These are phyloP conservation scores for Druon quercuslanigerum DNA, from an alignment of 1,140 invertebrate species.

Conservation along the genomic window DNA sequence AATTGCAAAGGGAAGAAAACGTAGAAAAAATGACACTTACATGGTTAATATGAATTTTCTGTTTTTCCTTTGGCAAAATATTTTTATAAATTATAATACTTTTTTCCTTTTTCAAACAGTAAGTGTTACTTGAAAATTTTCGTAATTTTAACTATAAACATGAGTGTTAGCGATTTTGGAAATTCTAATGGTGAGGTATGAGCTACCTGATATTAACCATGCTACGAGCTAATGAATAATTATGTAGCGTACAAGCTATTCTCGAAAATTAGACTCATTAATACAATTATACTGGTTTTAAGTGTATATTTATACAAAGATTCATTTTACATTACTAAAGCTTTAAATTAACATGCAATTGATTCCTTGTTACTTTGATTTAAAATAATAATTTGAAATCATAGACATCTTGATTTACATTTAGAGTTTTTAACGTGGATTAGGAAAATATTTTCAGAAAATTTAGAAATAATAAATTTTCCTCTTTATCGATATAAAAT, in stretches of 20 bases:
- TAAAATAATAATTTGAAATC: too few species aligned
- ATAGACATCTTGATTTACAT: too few species aligned
- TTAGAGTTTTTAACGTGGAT: too few species aligned
- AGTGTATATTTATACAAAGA: not conserved
- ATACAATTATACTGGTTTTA: not conserved
- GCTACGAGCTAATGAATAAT: slow-evolving; percentile 17
- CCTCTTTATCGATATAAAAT: not conserved
- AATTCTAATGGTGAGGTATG: slow-evolving; percentile 13
- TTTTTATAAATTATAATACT: too few species aligned
- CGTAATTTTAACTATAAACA: not conserved
- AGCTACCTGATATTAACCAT: not conserved
- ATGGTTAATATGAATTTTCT: too few species aligned
- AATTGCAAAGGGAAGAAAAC: too few species aligned
- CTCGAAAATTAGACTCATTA: slow-evolving; percentile 11
- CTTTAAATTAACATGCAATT: not conserved
- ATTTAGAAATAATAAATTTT: not conserved
- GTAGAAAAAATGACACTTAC: too few species aligned
- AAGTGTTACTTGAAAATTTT: not conserved
- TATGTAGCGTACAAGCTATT: not conserved
- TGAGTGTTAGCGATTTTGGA: not conserved
- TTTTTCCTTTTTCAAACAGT: too few species aligned
- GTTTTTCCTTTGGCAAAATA: too few species aligned
- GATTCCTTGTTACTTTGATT: not conserved
- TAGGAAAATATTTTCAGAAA: not conserved
- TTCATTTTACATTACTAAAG: not conserved